Conservation (phyloP, 2,888 invertebrate genomes). For the Tenthredo livida region DNA sequence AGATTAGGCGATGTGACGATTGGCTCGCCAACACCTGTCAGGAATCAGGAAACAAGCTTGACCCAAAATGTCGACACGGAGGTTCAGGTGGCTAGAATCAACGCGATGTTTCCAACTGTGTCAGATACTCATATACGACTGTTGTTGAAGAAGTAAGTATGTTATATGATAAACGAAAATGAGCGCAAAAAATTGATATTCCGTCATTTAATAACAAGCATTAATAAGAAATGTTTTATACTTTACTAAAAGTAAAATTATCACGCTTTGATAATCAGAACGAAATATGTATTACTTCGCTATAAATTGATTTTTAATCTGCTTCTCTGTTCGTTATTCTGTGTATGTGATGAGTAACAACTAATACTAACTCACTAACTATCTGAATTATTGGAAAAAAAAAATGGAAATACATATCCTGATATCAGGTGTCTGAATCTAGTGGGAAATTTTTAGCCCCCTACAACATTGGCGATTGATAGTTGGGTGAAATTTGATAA, state of each 20-base stretch:
- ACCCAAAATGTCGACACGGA: slow-evolving; percentile 84
- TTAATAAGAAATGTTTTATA: background rate
- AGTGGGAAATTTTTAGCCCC: background rate
- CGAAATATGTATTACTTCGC: background rate
- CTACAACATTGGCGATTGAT: background rate
- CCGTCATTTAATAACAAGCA: background rate
- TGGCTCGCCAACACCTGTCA: slow-evolving; percentile 73
- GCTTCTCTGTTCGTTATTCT: slow-evolving; percentile 20
- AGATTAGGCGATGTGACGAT: slow-evolving; percentile 75
- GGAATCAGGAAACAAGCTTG: slow-evolving; percentile 81
- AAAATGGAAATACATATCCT: background rate
- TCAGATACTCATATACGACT: slow-evolving; percentile 93
- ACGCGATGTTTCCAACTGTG: slow-evolving; percentile 94
- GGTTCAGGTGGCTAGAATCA: slow-evolving; percentile 88
- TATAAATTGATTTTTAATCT: background rate
- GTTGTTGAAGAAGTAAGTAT: slow-evolving; percentile 91
- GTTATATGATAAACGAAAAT: background rate
- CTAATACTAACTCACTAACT: slow-evolving; percentile 20
- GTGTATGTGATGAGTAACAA: slow-evolving; percentile 5
- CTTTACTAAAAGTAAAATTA: background rate
- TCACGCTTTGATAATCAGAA: background rate
- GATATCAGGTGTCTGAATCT: background rate
- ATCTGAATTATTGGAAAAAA: background rate
- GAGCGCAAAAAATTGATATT: background rate
- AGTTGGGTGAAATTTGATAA: background rate